Percentiles rank a stretch among this genome's conserved stretches.
Conservation (phyloP, 2,113 vertebrate species). For the Lanius ludovicianus region DNA sequence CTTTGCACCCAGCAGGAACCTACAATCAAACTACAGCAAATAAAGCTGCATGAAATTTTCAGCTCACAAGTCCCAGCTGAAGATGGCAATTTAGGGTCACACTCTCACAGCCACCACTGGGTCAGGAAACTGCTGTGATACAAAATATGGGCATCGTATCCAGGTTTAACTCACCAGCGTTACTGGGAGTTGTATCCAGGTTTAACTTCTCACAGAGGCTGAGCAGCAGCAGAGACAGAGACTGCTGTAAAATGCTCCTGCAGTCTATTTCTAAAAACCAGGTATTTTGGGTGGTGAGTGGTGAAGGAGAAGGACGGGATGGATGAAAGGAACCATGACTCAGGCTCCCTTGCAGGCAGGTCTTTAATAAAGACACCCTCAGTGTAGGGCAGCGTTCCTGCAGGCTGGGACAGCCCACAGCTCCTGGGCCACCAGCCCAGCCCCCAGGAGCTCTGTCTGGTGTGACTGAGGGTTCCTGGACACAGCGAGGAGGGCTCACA, state of each 20-base stretch:
- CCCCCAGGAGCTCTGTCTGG: slow-evolving; percentile 72
- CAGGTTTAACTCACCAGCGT: neutral
- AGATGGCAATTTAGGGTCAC: neutral
- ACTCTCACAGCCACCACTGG: neutral
- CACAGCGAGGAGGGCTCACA: neutral
- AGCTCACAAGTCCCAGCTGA: neutral
- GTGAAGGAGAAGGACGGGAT: neutral
- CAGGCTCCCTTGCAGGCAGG: slow-evolving; percentile 34
- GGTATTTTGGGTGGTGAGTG: neutral
- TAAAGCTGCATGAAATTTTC: neutral
- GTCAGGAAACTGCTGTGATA: neutral
- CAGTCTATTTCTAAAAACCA: neutral
- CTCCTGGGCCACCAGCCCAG: slow-evolving; percentile 78
- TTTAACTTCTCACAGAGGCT: neutral
- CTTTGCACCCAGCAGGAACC: neutral
- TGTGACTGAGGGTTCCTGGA: slow-evolving; percentile 76
- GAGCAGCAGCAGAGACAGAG: neutral
- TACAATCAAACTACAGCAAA: neutral
- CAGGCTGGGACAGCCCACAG: slow-evolving; percentile 55
- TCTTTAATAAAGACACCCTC: neutral
- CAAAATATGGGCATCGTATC: no score
- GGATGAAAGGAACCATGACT: neutral
- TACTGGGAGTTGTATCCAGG: no score
- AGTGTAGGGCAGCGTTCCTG: fast-evolving
- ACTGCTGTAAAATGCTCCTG: neutral